A percentile compares a stretch with the other conserved stretches of the same genome.
Conservation (phyloP, 2,113 vertebrate genomes). For the Rhineura floridana region DNA sequence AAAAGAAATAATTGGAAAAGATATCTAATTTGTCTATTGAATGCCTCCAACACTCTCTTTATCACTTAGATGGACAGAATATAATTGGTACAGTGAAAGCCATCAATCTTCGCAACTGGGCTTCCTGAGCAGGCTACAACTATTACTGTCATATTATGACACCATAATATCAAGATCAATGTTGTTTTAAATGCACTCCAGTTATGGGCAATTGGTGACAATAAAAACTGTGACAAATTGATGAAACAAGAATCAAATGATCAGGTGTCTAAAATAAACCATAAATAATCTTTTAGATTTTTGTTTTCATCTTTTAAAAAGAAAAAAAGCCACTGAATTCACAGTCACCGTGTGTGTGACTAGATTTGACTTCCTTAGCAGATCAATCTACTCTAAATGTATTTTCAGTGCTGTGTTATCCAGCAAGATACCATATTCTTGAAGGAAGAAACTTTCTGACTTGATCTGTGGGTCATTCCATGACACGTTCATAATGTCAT, state of each 20-base stretch:
- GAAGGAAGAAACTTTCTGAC: background rate
- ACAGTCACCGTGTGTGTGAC: conserved; percentile 16
- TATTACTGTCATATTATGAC: conserved; percentile 86
- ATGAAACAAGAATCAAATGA: conserved; percentile 76
- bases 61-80: conserved; percentile 81
- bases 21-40: conserved; percentile 80
- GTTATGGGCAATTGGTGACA: conserved; percentile 85
- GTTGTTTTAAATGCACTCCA: conserved; percentile 83
- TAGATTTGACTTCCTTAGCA: background rate
- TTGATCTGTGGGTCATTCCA: conserved; percentile 26
- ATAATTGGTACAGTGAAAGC: conserved; percentile 81
- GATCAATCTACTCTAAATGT: background rate
- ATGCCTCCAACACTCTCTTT: conserved; percentile 77
- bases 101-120: conserved; percentile 80
- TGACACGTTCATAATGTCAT: background rate
- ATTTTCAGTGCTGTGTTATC: background rate
- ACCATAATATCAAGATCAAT: conserved; percentile 84
- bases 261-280: conserved; percentile 75
- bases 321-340: background rate
- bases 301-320: conserved; percentile 41
- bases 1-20: conserved; percentile 78
- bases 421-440: background rate
- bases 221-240: conserved; percentile 85
- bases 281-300: conserved; percentile 69
- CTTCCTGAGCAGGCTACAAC: conserved; percentile 77